Evolutionary conservation across 2,888 invertebrate genomes (phyloP).

Genomic region (Candidula unifasciata): DNA sequence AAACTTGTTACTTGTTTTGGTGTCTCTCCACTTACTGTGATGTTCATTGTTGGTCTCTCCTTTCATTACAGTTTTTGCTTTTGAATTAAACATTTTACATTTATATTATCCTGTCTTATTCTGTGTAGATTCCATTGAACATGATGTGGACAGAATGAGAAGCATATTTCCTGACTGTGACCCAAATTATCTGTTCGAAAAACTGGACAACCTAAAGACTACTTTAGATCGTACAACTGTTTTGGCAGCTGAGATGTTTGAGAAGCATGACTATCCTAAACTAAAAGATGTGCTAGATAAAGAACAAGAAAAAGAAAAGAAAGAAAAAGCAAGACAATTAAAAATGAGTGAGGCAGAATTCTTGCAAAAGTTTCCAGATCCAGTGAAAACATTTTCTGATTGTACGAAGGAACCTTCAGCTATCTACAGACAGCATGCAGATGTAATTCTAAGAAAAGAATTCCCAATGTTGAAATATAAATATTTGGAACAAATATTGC

Average conservation of each 20-base stretch:
- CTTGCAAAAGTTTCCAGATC: constrained; percentile 71
- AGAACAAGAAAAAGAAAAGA: constrained; percentile 53
- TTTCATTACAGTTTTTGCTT: no score
- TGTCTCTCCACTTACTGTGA: no score
- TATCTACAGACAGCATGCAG: constrained; percentile 66
- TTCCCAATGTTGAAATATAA: constrained; percentile 63
- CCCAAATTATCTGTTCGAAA: constrained; percentile 70
- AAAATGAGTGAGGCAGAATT: constrained; percentile 61
- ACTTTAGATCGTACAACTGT: constrained; percentile 63
- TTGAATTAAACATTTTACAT: no score
- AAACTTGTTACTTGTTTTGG: no score
- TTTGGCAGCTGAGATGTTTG: constrained; percentile 68
- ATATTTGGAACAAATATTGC: constrained; percentile 64
- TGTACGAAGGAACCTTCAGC: constrained; percentile 61
- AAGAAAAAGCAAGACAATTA: constrained; percentile 51
- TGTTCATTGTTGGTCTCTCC: no score
- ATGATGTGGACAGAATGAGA: constrained; percentile 66
- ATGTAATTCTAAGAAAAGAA: constrained; percentile 63
- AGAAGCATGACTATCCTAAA: constrained; percentile 68
- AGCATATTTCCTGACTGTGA: constrained; percentile 74
- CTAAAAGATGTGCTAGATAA: constrained; percentile 64
- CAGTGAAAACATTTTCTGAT: constrained; percentile 66
- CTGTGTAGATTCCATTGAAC: constrained; percentile 52
- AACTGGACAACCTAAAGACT: constrained; percentile 59
- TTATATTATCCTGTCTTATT: constrained; percentile 5